These are phyloP conservation scores for Drosophila quadrilineata DNA, from an alignment of 1,140 invertebrate genomes.

Conservation along the genomic window DNA sequence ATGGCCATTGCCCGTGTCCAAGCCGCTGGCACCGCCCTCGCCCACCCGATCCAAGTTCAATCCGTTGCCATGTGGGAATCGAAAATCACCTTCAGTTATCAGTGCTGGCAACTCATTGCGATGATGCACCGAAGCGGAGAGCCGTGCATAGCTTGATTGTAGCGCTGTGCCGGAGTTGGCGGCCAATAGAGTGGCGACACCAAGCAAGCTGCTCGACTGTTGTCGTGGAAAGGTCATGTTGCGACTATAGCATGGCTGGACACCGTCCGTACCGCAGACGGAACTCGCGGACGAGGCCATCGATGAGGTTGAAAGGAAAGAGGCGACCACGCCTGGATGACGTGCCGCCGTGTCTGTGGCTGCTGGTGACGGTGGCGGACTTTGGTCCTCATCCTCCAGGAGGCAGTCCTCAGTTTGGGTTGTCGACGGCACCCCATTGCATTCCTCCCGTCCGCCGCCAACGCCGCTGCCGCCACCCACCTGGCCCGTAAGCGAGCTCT, in stretches of 20 bases:
- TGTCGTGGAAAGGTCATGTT: slow-evolving; percentile 86
- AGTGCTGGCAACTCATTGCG: slow-evolving; percentile 84
- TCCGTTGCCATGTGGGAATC: slow-evolving; percentile 66
- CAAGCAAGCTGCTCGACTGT: slow-evolving; percentile 64
- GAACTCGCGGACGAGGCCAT: slow-evolving; percentile 66
- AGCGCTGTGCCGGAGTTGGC: slow-evolving; percentile 38
- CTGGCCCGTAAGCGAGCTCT: slow-evolving; percentile 81
- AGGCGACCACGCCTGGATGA: slow-evolving; percentile 36
- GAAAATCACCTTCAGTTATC: slow-evolving; percentile 84
- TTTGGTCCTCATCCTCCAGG: slow-evolving; percentile 64
- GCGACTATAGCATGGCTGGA: slow-evolving; percentile 75
- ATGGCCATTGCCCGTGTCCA: slow-evolving; percentile 83
- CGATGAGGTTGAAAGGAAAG: slow-evolving; percentile 58
- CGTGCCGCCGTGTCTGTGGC: slow-evolving; percentile 52
- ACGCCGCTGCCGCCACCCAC: slow-evolving; percentile 1
- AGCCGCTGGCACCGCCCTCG: slow-evolving; percentile 52
- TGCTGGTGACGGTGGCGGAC: slow-evolving; percentile 75
- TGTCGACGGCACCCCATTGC: slow-evolving; percentile 18
- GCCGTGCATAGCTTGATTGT: slow-evolving; percentile 61
- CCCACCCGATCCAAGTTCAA: slow-evolving; percentile 51
- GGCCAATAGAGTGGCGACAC: slow-evolving; percentile 49
- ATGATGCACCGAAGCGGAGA: slow-evolving; percentile 65
- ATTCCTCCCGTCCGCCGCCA: slow-evolving; percentile 29
- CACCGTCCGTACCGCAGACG: slow-evolving; percentile 41
- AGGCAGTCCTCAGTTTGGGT: slow-evolving; percentile 42